A percentile compares a stretch with the other conserved stretches of the same genome.
phyloP scores from a whole-genome alignment of 1,140 invertebrate species.

The Hylyphantes graminicola region DNA sequence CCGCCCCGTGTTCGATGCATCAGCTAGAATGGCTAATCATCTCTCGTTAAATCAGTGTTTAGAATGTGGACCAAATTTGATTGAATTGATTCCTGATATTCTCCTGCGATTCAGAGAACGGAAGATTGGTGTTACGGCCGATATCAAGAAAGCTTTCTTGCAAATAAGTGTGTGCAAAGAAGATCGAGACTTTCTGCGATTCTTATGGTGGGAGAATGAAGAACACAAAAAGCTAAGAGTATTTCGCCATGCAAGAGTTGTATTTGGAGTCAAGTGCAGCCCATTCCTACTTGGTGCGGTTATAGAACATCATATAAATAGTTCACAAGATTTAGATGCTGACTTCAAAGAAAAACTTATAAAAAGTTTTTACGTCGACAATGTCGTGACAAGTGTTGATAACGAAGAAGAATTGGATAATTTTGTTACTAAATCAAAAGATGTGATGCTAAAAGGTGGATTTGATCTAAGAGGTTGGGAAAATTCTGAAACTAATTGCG shows the following conservation, averaged over 20 bases:
- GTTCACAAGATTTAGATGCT: background rate
- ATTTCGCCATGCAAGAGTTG: background rate
- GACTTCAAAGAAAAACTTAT: background rate
- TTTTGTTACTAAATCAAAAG: background rate
- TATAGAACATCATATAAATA: background rate
- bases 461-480: slow-evolving; percentile 21
- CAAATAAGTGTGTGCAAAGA: background rate
- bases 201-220: background rate
- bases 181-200: background rate
- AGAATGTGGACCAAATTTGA: background rate
- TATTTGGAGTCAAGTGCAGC: background rate
- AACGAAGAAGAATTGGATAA: background rate
- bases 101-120: background rate
- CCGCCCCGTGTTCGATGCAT: background rate
- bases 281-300: background rate
- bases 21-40: background rate
- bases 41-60: background rate
- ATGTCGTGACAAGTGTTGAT: slow-evolving; percentile 6
- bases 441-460: background rate
- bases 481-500: background rate
- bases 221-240: background rate
- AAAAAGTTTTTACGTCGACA: background rate
- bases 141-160: background rate
- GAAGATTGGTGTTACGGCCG: background rate
- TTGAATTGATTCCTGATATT: background rate